phyloP scores from a whole-genome alignment of 2,888 invertebrate genomes.

The Gymnocheta viridis region DNA sequence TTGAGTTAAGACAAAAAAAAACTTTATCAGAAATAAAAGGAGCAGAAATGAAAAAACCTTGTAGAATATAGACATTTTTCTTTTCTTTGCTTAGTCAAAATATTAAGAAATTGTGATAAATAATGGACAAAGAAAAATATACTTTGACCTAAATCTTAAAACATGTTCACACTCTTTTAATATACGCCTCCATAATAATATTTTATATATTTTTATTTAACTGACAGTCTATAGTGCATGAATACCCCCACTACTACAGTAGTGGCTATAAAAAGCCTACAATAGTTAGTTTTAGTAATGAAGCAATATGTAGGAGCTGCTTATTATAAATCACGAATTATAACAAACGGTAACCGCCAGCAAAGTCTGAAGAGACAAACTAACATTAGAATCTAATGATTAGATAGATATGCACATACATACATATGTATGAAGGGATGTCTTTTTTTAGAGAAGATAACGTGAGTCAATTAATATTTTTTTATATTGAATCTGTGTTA shows the following conservation, averaged over 20 bases:
- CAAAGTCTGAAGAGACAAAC: background rate
- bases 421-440: too few species aligned
- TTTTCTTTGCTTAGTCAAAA: background rate
- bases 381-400: too few species aligned
- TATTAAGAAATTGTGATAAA: background rate
- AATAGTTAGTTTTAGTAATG: constrained; percentile 4
- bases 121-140: background rate
- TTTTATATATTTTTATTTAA: background rate
- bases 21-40: background rate
- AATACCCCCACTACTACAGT: background rate
- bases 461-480: too few species aligned
- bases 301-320: constrained; percentile 35
- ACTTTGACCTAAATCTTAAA: constrained; percentile 18
- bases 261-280: constrained; percentile 4
- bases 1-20: background rate
- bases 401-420: background rate
- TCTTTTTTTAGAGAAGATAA: too few species aligned
- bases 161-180: constrained; percentile 1
- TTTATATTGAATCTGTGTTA: too few species aligned
- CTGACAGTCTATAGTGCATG: background rate
- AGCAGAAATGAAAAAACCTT: background rate
- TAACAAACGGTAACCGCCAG: background rate
- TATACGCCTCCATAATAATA: constrained; percentile 15
- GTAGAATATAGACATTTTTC: background rate
- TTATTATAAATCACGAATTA: constrained; percentile 19